A percentile compares a stretch with the other conserved stretches of the same genome.
These are phyloP conservation scores for Sarcophaga subvicina DNA, from an alignment of 2,888 invertebrate genomes.

Conservation along the genomic window DNA sequence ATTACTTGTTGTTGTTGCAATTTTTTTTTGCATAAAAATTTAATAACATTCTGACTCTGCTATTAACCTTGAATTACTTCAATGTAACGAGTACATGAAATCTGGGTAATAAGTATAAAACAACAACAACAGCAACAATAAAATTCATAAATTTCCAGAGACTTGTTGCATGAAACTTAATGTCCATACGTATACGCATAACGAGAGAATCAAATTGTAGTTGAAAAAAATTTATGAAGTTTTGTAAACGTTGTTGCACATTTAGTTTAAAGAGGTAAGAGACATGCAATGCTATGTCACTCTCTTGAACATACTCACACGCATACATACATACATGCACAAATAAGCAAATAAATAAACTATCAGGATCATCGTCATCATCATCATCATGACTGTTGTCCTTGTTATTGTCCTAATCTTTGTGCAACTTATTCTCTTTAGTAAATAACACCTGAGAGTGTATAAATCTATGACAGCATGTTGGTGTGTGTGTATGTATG, in stretches of 20 bases:
- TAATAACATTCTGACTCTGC: constrained; percentile 30
- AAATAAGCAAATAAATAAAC: constrained; percentile 37
- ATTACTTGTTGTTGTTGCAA: background rate
- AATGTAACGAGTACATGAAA: constrained; percentile 30
- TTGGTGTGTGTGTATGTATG: too few species aligned
- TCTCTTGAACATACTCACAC: background rate
- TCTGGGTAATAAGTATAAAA: constrained; percentile 10
- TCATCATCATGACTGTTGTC: constrained; percentile 11
- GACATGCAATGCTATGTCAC: background rate
- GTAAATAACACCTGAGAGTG: background rate
- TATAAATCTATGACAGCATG: background rate
- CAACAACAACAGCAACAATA: background rate
- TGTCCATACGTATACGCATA: constrained; percentile 30
- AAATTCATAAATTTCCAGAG: background rate
- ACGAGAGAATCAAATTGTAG: constrained; percentile 5
- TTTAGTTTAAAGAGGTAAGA: background rate
- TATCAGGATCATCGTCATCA: constrained; percentile 25
- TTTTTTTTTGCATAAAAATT: constrained; percentile 26
- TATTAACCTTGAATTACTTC: constrained; percentile 55
- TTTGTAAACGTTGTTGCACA: background rate
- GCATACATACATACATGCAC: background rate
- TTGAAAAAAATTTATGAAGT: background rate
- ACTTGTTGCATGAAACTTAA: constrained; percentile 53
- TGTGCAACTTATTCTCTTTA: background rate
- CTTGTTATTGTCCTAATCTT: constrained; percentile 2